phyloP scores from a whole-genome alignment of 2,888 invertebrate species.

The Cenopis cana region DNA sequence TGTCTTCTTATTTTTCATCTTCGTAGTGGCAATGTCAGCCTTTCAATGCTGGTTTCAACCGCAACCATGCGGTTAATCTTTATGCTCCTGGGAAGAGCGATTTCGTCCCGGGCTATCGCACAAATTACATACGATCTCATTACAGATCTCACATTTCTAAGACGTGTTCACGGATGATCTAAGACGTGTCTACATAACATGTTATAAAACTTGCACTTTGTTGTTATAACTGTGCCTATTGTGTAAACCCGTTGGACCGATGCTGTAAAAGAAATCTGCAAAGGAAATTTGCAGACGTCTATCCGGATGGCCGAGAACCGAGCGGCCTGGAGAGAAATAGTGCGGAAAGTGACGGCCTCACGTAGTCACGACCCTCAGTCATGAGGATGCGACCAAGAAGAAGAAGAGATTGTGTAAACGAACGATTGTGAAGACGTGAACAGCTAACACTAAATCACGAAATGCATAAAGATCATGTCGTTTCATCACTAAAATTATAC shows the following conservation, averaged over 20 bases:
- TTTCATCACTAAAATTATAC: neutral
- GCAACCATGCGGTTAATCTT: slow-evolving; percentile 11
- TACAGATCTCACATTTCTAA: neutral
- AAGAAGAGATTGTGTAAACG: slow-evolving; percentile 2
- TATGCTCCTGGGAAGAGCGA: neutral
- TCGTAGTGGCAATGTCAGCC: neutral
- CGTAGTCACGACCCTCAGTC: too few relatives aligned
- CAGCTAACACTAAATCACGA: neutral
- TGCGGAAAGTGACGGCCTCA: too few relatives aligned
- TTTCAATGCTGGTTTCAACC: slow-evolving; percentile 4
- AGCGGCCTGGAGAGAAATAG: too few relatives aligned
- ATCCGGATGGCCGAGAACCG: too few relatives aligned
- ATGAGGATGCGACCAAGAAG: too few relatives aligned
- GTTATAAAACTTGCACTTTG: neutral
- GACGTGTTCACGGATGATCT: too few relatives aligned
- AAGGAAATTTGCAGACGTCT: too few relatives aligned
- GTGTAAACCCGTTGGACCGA: too few relatives aligned
- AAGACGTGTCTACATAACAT: neutral
- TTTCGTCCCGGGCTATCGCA: neutral
- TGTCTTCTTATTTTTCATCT: neutral
- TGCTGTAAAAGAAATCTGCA: too few relatives aligned
- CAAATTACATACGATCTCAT: slow-evolving; percentile 7
- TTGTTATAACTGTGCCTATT: slow-evolving; percentile 3
- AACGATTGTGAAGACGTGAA: neutral
- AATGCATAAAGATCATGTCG: neutral